These are phyloP conservation scores for Heliconius hermathena DNA, from an alignment of 1,140 invertebrate genomes.

Conservation along the genomic window DNA sequence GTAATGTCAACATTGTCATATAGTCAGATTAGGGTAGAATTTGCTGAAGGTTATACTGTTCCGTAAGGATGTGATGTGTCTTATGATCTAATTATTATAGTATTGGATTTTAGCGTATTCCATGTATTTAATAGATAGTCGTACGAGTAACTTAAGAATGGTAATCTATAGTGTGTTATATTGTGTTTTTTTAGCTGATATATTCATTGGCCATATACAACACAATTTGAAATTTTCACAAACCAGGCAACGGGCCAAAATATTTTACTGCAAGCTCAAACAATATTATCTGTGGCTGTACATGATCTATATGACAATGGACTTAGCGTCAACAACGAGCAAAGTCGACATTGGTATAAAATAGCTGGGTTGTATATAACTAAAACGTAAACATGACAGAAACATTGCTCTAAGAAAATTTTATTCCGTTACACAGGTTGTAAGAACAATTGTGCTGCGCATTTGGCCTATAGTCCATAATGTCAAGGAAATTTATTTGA, in stretches of 20 bases:
- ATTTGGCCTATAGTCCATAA: slow-evolving; percentile 41
- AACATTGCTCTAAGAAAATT: slow-evolving; percentile 50
- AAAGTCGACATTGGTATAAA: slow-evolving; percentile 52
- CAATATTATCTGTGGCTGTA: slow-evolving; percentile 1
- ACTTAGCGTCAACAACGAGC: slow-evolving; percentile 18
- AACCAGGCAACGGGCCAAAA: not conserved
- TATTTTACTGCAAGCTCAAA: not conserved
- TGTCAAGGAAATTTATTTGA: slow-evolving; percentile 1
- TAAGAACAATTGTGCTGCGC: slow-evolving; percentile 49
- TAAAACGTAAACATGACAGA: slow-evolving; percentile 60
- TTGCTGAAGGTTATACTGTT: not conserved
- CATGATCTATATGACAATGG: slow-evolving; percentile 25
- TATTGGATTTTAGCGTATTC: too few relatives aligned
- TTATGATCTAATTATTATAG: too few relatives aligned
- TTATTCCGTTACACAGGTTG: slow-evolving; percentile 54
- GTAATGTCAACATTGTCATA: too few relatives aligned
- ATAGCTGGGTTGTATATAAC: slow-evolving; percentile 52
- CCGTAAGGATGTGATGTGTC: too few relatives aligned
- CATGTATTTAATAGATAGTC: too few relatives aligned
- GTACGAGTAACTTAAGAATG: too few relatives aligned
- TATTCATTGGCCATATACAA: too few relatives aligned
- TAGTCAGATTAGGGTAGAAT: not conserved
- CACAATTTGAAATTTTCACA: not conserved
- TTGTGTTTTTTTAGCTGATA: too few relatives aligned
- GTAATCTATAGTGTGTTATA: too few relatives aligned